A percentile compares a stretch with the other conserved stretches of the same genome.
Conservation (phyloP, 1,140 invertebrate species). For the Cydia splendana region DNA sequence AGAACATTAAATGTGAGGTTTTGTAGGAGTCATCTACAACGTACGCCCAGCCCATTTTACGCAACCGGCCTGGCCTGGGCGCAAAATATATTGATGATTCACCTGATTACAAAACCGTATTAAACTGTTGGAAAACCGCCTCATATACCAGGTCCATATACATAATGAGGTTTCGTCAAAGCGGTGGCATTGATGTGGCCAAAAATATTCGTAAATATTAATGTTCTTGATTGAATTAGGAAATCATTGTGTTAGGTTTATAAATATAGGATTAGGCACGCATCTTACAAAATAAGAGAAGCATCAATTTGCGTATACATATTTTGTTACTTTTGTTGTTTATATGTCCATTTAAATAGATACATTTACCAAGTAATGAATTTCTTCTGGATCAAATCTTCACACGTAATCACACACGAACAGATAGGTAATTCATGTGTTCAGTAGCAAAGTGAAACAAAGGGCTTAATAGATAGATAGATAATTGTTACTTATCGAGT, state of each 20-base stretch:
- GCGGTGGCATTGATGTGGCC: background rate
- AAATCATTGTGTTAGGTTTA: background rate
- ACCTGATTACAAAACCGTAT: constrained; percentile 37
- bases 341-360: too few relatives aligned
- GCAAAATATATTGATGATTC: constrained; percentile 39
- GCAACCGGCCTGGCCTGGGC: constrained; percentile 49
- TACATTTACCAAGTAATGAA: too few relatives aligned
- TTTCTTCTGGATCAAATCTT: too few relatives aligned
- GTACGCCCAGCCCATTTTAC: constrained; percentile 55
- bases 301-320: too few relatives aligned
- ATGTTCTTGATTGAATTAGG: background rate
- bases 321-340: too few relatives aligned
- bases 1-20: constrained; percentile 51
- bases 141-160: constrained; percentile 24
- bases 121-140: constrained; percentile 9
- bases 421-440: constrained; percentile 18
- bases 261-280: constrained; percentile 48
- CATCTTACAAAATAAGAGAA: constrained; percentile 36
- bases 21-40: constrained; percentile 50
- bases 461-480: background rate
- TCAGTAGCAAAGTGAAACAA: constrained; percentile 30
- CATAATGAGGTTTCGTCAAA: constrained; percentile 26
- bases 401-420: too few relatives aligned
- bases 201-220: background rate
- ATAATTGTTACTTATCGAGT: background rate